Evolutionary conservation across 2,888 invertebrate genomes (phyloP), one percentile per base, ranked within the genome.

Genomic region (Eupelmus urozonus): DNA sequence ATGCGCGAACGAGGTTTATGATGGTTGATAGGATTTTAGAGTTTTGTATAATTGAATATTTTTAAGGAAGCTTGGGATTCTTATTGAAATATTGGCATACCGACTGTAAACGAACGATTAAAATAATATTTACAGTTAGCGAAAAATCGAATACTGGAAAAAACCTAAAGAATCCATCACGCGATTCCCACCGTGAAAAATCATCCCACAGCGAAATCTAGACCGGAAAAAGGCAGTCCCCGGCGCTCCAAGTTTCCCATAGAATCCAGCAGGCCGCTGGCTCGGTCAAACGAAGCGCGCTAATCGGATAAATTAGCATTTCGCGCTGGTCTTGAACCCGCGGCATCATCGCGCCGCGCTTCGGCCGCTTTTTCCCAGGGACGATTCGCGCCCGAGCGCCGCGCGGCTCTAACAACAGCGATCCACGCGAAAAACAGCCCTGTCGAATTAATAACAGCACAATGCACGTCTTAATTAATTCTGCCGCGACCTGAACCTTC

Each of bases 291-390:
- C 84, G 80, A 83, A 82, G 81, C 84, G 83, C 81, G 81, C 80
- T 86, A 84, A 86, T 84, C 82, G 82, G 81, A 85, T 85, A 82
- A 84, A 86, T 86, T 85, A 86, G 85, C 85, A 85, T 85, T 84
- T 84, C 83, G 81, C 83, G 78, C 79, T 80, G 80, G 74, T 81
- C 83, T 81, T 80, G 76, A 80, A 82, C 83, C 81, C 80, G 77
- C 75, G 76, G 66, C 69, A 79, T 81, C 83, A 81, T 78, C 67
- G 69, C 72, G 42, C 75, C 53, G 70, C 55, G 78, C 80, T 34
- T 76, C 71, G n/a, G 70, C 20, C 40, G n/a, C 23, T 3, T 57
- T 75, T 81, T 83, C 80, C 79, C 83, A 81, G 78, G n/a, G 76
- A 65, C 62, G 49, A 69, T 77, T 65, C 55, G n/a, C n/a, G n/a